Conservation (phyloP, 2,888 invertebrate genomes). For the Cacoxenus indagator region DNA sequence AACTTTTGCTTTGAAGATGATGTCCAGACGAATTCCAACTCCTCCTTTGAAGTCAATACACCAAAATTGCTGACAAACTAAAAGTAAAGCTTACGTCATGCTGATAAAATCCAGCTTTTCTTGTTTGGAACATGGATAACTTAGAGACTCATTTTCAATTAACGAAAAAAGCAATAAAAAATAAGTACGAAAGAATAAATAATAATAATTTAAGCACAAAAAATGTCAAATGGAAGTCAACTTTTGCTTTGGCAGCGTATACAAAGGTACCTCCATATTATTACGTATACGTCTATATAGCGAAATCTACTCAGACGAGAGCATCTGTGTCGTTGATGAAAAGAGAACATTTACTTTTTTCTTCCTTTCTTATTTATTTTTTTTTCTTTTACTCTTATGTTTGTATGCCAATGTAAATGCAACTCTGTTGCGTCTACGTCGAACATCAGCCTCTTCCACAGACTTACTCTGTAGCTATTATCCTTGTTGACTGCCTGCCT, state of each 20-base stretch:
- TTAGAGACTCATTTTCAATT: too few species aligned
- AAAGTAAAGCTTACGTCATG: too few species aligned
- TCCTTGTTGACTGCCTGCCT: background rate
- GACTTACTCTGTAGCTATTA: background rate
- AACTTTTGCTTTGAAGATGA: too few species aligned
- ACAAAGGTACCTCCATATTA: background rate
- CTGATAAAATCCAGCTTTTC: too few species aligned
- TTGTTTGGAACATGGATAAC: too few species aligned
- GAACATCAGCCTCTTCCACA: background rate
- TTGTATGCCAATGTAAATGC: slow-evolving; percentile 11
- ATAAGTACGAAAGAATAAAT: too few species aligned
- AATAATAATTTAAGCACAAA: too few species aligned
- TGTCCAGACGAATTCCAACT: too few species aligned
- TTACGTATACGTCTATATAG: background rate
- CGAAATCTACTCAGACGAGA: background rate
- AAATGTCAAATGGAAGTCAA: background rate
- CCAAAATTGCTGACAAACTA: too few species aligned
- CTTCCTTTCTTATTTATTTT: background rate
- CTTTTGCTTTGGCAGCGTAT: background rate
- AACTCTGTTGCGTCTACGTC: slow-evolving; percentile 13
- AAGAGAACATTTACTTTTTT: slow-evolving; percentile 11
- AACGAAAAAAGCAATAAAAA: too few species aligned
- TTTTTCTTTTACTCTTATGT: background rate
- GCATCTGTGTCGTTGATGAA: background rate
- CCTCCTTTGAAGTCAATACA: too few species aligned